Conservation (phyloP, 2,888 invertebrate species). For the Yponomeuta sedellus region DNA sequence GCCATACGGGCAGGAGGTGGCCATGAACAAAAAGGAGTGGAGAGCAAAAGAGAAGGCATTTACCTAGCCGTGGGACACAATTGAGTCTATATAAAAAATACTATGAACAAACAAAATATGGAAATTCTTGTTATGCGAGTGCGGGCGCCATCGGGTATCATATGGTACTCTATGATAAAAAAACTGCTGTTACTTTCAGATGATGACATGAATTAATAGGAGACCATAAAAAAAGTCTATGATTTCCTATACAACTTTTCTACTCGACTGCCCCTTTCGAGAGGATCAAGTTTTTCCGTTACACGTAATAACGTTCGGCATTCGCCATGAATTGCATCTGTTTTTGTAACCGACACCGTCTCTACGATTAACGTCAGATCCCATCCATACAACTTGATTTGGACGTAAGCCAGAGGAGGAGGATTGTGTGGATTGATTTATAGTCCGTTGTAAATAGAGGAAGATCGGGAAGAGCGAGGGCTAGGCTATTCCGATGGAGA, state of each 20-base stretch:
- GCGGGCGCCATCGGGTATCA: too few species aligned
- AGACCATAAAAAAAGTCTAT: too few species aligned
- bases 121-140: too few species aligned
- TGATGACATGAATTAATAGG: too few species aligned
- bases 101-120: too few species aligned
- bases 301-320: not conserved
- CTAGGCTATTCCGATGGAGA: not conserved
- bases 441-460: not conserved
- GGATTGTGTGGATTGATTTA: not conserved
- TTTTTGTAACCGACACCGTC: not conserved
- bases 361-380: not conserved
- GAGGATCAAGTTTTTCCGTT: constrained; percentile 3
- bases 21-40: too few species aligned
- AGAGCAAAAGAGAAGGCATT: too few species aligned
- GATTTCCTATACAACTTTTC: not conserved
- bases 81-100: too few species aligned
- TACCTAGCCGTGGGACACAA: too few species aligned
- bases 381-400: not conserved
- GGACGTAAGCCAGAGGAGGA: not conserved
- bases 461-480: not conserved
- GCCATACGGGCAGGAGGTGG: too few species aligned
- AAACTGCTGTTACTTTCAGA: too few species aligned
- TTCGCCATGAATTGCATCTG: not conserved
- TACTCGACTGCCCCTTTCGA: not conserved
- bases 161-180: too few species aligned